phyloP scores from a whole-genome alignment of 2,113 vertebrate species.

The Thalassarche chlororhynchos region DNA sequence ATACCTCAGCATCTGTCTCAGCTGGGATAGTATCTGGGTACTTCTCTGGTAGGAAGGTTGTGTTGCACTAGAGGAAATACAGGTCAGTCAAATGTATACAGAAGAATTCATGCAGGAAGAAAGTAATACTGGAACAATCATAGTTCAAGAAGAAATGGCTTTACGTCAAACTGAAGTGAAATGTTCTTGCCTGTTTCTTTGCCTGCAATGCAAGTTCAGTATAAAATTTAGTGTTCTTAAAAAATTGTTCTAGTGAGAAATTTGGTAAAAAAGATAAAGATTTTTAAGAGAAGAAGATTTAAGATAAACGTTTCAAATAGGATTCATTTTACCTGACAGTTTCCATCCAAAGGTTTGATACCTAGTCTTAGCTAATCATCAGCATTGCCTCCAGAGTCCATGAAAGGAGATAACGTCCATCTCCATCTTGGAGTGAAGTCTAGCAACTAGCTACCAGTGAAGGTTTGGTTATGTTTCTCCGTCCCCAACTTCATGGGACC shows the following conservation, averaged over 20 bases:
- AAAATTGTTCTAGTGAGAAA: not conserved
- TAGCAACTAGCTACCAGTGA: not conserved
- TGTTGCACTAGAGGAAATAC: not conserved
- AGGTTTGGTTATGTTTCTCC: not conserved
- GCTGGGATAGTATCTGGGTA: not conserved
- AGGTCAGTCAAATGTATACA: not conserved
- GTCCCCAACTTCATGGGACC: not conserved
- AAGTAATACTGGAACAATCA: not conserved
- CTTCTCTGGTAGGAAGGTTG: not conserved
- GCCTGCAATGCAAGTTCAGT: not conserved
- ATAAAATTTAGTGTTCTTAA: not conserved
- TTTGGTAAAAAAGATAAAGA: not conserved
- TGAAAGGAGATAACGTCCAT: not conserved
- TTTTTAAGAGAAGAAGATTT: not conserved
- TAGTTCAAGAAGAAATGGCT: not conserved
- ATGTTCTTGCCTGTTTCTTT: not conserved
- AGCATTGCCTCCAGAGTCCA: not conserved
- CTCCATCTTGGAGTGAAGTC: not conserved
- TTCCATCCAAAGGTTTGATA: not conserved
- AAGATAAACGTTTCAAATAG: not conserved
- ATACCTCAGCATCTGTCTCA: not conserved
- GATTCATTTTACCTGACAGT: not conserved
- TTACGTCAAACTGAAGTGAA: not conserved
- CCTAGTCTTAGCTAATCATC: not conserved
- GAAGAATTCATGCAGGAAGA: not conserved